Base-by-base conservation (phyloP, 2,888 invertebrate species). In the Agriopis leucophaearia region DNA sequence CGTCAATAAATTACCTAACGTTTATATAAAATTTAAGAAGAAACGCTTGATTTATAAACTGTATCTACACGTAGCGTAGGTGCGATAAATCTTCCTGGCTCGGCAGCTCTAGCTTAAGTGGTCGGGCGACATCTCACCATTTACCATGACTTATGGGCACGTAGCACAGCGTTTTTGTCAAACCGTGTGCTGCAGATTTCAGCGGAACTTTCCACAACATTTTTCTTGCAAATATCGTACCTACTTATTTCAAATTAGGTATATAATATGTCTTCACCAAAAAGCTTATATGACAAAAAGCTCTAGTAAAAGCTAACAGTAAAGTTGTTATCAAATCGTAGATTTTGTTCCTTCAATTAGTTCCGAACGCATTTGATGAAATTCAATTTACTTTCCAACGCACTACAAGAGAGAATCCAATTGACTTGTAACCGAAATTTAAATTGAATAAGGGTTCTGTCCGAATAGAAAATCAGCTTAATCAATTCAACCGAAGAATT, bases 61-160 rank as follows among this genome's bases (percentile, higher is more conserved):
- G 79, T 81, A 76, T 82, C 78, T 81, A 74, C 87, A 86, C 87
- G 87, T 84, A 80, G 76, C 87, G 87, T 84, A 80, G 76, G 73
- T 71, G 75, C 81, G 67, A 87, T 88, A 87, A 88, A 88, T 88
- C 85, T 81, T 72, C 69, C 62, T 74, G 81, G 74, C 76, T 85
- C 80, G 83, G 81, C 78, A 81, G 85, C 79, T 80, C 79, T 69
- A 76, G 76, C 79, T 80, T 80, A 84, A 86, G 85, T 86, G 81
- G 84, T 81, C 79, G 78, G 76, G 68, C 72, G 84, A 82, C 83
- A 79, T 79, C 78, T 79, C 77, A 72, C 80, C 81, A 81, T 80
- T 80, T 82, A 80, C 80, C 80, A 82, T 86, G 86, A 85, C 83
- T 85, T 86, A 85, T 83, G 77, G 81, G 78, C 80, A 81, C 81